Conservation (phyloP, 2,113 vertebrate species). For the Epinephelus fuscoguttatus region DNA sequence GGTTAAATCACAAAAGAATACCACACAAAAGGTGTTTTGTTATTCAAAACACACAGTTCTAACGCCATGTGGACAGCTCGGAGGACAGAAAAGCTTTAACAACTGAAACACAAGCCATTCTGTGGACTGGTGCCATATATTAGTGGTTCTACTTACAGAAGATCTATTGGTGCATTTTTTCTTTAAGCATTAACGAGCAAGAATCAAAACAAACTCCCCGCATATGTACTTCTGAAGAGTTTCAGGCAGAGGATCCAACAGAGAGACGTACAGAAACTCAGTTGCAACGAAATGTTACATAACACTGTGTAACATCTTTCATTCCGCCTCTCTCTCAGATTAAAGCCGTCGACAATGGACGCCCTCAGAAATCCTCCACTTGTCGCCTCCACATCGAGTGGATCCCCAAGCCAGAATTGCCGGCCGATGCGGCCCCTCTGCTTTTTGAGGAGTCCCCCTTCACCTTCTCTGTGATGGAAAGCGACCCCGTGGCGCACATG, state of each 20-base stretch:
- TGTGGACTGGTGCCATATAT: conserved; percentile 1
- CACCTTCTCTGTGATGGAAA: conserved; percentile 97
- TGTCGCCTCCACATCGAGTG: conserved; percentile 97
- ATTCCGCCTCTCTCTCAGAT: conserved; percentile 84
- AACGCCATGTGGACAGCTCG: background rate
- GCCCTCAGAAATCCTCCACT: conserved; percentile 94
- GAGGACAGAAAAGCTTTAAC: background rate
- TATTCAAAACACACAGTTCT: background rate
- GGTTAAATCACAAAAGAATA: conserved; percentile 36
- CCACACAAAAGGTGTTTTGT: conserved; percentile 48
- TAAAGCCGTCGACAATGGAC: conserved; percentile 98
- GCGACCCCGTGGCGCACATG: conserved; percentile 98
- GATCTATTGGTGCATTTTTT: background rate
- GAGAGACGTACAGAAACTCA: conserved; percentile 22
- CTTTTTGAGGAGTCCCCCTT: conserved; percentile 93
- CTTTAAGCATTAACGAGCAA: background rate
- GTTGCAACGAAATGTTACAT: conserved; percentile 4
- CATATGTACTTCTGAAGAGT: background rate
- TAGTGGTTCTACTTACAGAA: background rate
- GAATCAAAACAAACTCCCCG: background rate
- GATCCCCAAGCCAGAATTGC: conserved; percentile 91
- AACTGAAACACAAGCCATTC: background rate
- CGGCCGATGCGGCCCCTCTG: conserved; percentile 80
- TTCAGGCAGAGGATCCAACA: background rate
- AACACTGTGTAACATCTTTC: conserved; percentile 16